These are phyloP conservation scores for Andrena bicolor DNA, from an alignment of 2,888 invertebrate genomes.

Conservation along the genomic window DNA sequence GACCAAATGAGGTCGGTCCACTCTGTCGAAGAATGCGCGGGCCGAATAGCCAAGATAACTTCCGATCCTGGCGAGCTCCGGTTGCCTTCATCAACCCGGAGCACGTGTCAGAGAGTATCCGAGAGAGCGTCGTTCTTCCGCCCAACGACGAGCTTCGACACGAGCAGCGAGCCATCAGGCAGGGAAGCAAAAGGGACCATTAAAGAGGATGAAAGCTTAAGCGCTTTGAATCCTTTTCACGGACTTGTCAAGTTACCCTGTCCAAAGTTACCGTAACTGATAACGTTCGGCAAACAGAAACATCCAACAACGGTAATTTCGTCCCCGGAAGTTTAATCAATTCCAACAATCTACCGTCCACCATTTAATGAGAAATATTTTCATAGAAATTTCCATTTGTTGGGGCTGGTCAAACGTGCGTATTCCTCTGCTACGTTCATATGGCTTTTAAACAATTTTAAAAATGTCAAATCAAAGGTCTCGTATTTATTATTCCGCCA, in stretches of 20 bases:
- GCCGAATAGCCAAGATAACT: constrained; percentile 67
- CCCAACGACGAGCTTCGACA: not conserved
- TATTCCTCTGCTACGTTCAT: not conserved
- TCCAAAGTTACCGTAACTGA: not conserved
- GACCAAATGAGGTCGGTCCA: constrained; percentile 49
- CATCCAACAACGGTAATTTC: constrained; percentile 9
- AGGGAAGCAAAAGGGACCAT: not conserved
- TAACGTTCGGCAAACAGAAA: constrained; percentile 7
- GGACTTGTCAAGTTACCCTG: not conserved
- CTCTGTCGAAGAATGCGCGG: constrained; percentile 54
- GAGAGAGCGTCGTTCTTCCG: constrained; percentile 16
- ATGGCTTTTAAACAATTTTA: not conserved
- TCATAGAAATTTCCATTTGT: constrained; percentile 12
- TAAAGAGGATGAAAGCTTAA: constrained; percentile 9
- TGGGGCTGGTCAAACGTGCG: constrained; percentile 1
- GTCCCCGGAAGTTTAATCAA: not conserved
- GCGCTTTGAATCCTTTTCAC: not conserved
- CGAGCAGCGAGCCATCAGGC: constrained; percentile 4
- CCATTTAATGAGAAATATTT: constrained; percentile 6
- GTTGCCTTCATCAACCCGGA: constrained; percentile 29
- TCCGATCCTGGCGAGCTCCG: constrained; percentile 53
- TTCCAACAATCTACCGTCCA: not conserved
- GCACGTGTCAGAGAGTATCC: constrained; percentile 45
- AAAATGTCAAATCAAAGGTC: not conserved
- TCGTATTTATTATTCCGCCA: not conserved